Base-by-base conservation (phyloP, 2,888 invertebrate species). In the Prenolepis imparis region DNA sequence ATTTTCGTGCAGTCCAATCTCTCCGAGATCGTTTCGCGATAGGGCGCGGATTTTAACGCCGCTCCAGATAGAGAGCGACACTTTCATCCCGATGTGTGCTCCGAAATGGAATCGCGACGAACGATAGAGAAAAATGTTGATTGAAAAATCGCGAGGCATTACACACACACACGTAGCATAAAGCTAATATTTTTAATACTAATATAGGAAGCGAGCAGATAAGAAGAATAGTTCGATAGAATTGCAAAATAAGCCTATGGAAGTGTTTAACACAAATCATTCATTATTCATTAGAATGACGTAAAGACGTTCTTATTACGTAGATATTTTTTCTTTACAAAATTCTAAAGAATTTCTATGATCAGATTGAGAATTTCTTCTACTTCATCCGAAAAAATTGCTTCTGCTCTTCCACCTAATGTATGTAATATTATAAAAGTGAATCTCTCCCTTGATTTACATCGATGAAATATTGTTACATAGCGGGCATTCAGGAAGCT, bases 1-100 rank as follows among this genome's bases (percentile, higher is more conserved):
- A 80, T 80, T 80, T 80, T 80, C 78, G 78, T 80, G 78, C 72
- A 59, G 72, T 80, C 59, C 78, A 80, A 80, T 80, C 78, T 80
- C 70, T 18, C 24, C 21, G 78, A 80, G 78, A 80, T 80, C 78
- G 59, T 80, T 80, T 80, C 78, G 41, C 72, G 78, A 70, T 72
- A 72, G 72, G 41, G 18, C 80, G 70, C 57, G 77, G 77, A 66
- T 82, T 66, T 82, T 75, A 75, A 82, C 77, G 78, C 57, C 66
- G 48, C 24, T 41, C 24, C 59, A 80, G 70, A 72, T 72, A 72
- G 28, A 28, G 28, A 28, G 72, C 59, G 41, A 72, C n/a, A 44
- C 59, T 59, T 72, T 59, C 57, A 72, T 72, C 28, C 44, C 57
- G 57, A 72, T 18, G n/a, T 52, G 48, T n/a, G 32, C 15, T 28